Base-by-base conservation (phyloP, 2,113 vertebrate genomes). In the Eclectus roratus region DNA sequence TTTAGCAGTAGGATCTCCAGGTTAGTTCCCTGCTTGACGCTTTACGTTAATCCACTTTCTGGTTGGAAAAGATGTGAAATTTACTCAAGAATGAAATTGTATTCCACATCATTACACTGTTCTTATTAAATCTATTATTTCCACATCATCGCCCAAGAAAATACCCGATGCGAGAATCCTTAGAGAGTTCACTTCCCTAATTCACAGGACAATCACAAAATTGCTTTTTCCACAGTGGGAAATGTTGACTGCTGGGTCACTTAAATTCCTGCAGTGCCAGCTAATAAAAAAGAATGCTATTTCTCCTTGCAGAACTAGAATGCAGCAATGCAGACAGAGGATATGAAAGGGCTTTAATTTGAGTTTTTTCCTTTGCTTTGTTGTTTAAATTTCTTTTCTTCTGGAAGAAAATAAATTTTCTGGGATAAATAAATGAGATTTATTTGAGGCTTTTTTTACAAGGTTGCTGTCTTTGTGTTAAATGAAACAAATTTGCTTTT, bases 91-190 rank as follows among this genome's bases (percentile, higher is more conserved):
- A 98, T 96, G 82, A 97, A 97, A 97, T 94, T 76, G 88, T 95
- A 94, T 92, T 90, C 76, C 47, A 69, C 63, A 78, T 96, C 60
- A 7, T 97, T 97, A 96, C 95, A 85, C 82, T 56, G 71, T 94
- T 97, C 91, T 98, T 94, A 97, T 98, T 97, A 97, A 97, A 94
- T 94, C 91, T 96, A 79, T 96, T 97, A 96, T 97, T 96, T 97
- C 93, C 74, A 95, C 91, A 87, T 92, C 89, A 66, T 76, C 2
- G 13, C 61, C 73, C 72, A 84, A 91, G 94, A 97, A 98, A 97
- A 96, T 93, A 94, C 93, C 37, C 71, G 1, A 82, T 89, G 95
- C 1, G 4, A 96, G 96, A 97, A 95, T 89, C 80, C 70, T 94
- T 29, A 11, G 24, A 76, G 96, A 93, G 35, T 87, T 97, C 89